Conservation (phyloP, 2,888 invertebrate genomes). For the Tribolium freemani region DNA sequence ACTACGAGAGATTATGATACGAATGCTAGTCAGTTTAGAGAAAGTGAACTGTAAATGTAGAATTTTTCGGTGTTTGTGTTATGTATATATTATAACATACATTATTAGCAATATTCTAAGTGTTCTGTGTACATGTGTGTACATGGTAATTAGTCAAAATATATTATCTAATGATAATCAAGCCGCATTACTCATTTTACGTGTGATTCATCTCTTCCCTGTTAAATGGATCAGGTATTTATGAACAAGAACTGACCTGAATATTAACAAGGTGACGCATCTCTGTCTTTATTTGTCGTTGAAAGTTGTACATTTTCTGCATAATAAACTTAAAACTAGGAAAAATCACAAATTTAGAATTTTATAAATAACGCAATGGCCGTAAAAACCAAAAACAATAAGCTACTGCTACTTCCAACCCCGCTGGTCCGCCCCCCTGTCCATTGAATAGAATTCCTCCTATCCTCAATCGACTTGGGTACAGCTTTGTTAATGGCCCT, state of each 20-base stretch:
- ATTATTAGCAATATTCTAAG: slow-evolving; percentile 57
- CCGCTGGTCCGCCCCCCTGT: slow-evolving; percentile 17
- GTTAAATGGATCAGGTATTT: not conserved
- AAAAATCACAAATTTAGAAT: not conserved
- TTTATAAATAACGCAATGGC: not conserved
- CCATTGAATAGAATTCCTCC: slow-evolving; percentile 64
- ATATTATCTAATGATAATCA: slow-evolving; percentile 45
- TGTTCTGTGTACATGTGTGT: slow-evolving; percentile 53
- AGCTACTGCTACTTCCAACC: not conserved
- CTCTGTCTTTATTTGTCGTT: not conserved
- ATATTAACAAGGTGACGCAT: not conserved
- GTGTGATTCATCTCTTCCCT: not conserved
- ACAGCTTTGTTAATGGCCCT: slow-evolving; percentile 80
- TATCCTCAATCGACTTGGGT: slow-evolving; percentile 69
- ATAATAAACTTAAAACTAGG: slow-evolving; percentile 1
- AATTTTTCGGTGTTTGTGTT: slow-evolving; percentile 46
- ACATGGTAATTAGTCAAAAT: slow-evolving; percentile 53
- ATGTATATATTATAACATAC: slow-evolving; percentile 55
- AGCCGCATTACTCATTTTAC: not conserved
- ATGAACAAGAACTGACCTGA: not conserved
- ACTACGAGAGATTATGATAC: not conserved
- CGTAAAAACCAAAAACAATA: not conserved
- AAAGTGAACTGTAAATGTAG: slow-evolving; percentile 21
- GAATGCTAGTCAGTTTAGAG: slow-evolving; percentile 25
- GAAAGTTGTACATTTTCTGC: not conserved